Percentiles rank a stretch among this genome's conserved stretches.
Evolutionary conservation across 2,113 vertebrate genomes (phyloP).

Genomic region (Acrocephalus arundinaceus): DNA sequence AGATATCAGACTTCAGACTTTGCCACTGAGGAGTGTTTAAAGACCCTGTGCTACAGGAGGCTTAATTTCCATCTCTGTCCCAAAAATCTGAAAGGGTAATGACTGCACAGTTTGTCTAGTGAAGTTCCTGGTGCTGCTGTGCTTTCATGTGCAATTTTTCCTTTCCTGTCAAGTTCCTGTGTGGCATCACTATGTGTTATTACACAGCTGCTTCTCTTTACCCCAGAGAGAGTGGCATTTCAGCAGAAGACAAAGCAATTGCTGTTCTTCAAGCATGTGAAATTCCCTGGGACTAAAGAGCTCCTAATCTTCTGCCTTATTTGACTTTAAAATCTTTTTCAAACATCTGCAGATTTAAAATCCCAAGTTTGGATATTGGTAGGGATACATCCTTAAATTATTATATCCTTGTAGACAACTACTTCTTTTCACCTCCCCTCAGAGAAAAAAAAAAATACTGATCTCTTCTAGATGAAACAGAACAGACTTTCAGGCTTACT

Average conservation of each 20-base stretch:
- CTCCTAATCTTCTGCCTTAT: constrained; percentile 33
- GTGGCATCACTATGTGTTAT: not conserved
- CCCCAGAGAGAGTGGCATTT: constrained; percentile 12
- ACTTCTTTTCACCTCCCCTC: not conserved
- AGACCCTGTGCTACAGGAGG: not conserved
- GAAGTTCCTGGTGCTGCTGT: not conserved
- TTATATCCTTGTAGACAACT: not conserved
- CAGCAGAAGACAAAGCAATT: constrained; percentile 29
- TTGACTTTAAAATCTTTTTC: constrained; percentile 45
- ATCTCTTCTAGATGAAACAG: not conserved
- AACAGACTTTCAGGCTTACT: constrained; percentile 2
- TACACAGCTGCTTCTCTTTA: constrained; percentile 26
- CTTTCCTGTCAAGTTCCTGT: constrained; percentile 33
- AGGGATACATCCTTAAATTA: not conserved
- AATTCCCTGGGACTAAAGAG: not conserved
- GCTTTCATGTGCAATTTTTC: not conserved
- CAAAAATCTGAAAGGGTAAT: not conserved
- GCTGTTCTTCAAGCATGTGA: constrained; percentile 17
- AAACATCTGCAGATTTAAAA: constrained; percentile 25
- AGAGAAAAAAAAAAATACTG: not conserved
- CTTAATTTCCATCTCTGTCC: constrained; percentile 8
- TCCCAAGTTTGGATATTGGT: not conserved
- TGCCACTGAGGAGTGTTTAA: not conserved
- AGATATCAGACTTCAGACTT: constrained; percentile 7
- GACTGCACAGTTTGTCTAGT: not conserved